These are phyloP conservation scores for Tupiocoris notatus DNA, from an alignment of 2,888 invertebrate species.

Conservation along the genomic window DNA sequence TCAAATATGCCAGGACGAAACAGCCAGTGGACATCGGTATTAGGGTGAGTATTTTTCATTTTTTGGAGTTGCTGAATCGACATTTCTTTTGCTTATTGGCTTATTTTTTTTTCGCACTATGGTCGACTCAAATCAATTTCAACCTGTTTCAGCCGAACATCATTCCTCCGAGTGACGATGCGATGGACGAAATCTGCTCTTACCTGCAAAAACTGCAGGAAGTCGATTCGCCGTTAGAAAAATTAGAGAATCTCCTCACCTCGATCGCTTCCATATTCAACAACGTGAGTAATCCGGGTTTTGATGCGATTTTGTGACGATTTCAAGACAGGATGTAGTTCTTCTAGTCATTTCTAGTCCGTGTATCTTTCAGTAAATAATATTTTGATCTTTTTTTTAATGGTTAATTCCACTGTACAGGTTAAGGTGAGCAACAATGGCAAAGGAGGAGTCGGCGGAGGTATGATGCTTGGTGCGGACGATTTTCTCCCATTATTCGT, in stretches of 20 bases:
- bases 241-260: conserved; percentile 85
- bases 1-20: conserved; percentile 66
- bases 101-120: no score
- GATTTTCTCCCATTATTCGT: conserved; percentile 90
- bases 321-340: no score
- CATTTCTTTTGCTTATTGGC: background rate
- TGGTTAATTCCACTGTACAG: no score
- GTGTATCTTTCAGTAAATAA: no score
- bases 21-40: conserved; percentile 69
- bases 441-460: conserved; percentile 52
- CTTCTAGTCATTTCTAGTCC: no score
- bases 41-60: conserved; percentile 57
- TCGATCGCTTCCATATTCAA: conserved; percentile 86
- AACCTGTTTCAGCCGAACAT: conserved; percentile 62
- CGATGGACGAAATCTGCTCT: conserved; percentile 74
- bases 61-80: background rate
- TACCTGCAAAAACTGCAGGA: conserved; percentile 80
- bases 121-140: background rate
- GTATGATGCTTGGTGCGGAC: conserved; percentile 70
- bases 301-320: no score
- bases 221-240: conserved; percentile 89
- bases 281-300: conserved; percentile 54
- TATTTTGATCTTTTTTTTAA: no score
- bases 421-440: conserved; percentile 66
- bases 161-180: conserved; percentile 71